phyloP scores from a whole-genome alignment of 2,113 vertebrate genomes.

The Glaucomys volans region DNA sequence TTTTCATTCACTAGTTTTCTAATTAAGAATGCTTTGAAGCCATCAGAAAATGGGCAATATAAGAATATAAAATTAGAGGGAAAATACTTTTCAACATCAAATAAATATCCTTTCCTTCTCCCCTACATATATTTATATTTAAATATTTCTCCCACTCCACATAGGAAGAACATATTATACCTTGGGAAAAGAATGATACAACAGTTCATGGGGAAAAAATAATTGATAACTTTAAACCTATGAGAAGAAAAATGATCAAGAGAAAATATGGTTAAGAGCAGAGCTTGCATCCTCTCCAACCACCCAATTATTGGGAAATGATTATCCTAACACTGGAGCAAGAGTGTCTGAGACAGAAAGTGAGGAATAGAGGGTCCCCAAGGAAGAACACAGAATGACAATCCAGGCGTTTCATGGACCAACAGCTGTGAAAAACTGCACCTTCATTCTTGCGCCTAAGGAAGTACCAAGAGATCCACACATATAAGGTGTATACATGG shows the following conservation, averaged over 20 bases:
- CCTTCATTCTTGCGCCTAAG: neutral
- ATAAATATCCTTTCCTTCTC: neutral
- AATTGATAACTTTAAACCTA: neutral
- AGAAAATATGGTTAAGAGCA: neutral
- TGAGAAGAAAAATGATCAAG: neutral
- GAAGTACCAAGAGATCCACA: neutral
- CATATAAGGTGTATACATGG: no score
- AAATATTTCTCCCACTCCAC: neutral
- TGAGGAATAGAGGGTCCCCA: neutral
- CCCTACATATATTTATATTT: neutral
- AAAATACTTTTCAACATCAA: slow-evolving; percentile 22
- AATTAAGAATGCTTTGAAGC: slow-evolving; percentile 21
- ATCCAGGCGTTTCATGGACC: neutral
- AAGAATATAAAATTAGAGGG: neutral
- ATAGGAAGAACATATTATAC: neutral
- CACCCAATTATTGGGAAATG: neutral
- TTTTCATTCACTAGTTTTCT: neutral
- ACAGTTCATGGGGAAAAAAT: neutral
- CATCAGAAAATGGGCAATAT: slow-evolving; percentile 13
- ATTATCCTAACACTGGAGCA: neutral
- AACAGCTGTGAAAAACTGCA: neutral
- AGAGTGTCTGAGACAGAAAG: neutral
- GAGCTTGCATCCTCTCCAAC: neutral
- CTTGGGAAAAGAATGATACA: neutral
- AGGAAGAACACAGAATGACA: neutral